These are phyloP conservation scores for Brachirus orientalis DNA, from an alignment of 2,113 vertebrate species.

Conservation along the genomic window DNA sequence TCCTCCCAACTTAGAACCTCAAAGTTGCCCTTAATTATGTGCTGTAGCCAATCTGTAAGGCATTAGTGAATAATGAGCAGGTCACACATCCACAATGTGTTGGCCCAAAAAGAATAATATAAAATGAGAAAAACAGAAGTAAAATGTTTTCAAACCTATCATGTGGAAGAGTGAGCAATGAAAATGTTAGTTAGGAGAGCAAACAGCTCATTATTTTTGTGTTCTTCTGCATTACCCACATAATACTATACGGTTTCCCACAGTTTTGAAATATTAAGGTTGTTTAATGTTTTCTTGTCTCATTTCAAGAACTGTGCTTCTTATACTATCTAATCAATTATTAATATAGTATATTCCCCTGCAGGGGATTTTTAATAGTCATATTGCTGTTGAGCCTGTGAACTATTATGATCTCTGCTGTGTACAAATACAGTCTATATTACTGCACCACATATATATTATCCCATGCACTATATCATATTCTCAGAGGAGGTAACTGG, in stretches of 20 bases:
- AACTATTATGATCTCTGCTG: conserved; percentile 5
- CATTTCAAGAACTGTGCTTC: not conserved
- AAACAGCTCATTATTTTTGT: not conserved
- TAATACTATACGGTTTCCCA: not conserved
- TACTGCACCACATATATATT: not conserved
- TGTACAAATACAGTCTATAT: not conserved
- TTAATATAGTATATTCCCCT: conserved; percentile 12
- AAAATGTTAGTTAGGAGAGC: too few species aligned
- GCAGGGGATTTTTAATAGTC: not conserved
- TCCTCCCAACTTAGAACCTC: not conserved
- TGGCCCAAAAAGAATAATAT: too few species aligned
- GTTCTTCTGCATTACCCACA: not conserved
- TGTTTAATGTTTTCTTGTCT: conserved; percentile 17
- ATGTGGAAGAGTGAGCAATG: too few species aligned
- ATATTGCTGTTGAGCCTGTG: not conserved
- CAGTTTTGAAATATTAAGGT: conserved; percentile 1
- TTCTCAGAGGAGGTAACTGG: conserved; percentile 2
- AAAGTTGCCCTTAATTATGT: not conserved
- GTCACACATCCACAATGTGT: too few species aligned
- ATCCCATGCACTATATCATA: not conserved
- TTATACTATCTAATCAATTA: conserved; percentile 6
- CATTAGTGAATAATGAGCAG: too few species aligned
- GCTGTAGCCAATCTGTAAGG: too few species aligned
- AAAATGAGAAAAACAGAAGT: too few species aligned
- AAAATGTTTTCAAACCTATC: too few species aligned